Conservation (phyloP, 2,888 invertebrate species). For the Molanna angustata region DNA sequence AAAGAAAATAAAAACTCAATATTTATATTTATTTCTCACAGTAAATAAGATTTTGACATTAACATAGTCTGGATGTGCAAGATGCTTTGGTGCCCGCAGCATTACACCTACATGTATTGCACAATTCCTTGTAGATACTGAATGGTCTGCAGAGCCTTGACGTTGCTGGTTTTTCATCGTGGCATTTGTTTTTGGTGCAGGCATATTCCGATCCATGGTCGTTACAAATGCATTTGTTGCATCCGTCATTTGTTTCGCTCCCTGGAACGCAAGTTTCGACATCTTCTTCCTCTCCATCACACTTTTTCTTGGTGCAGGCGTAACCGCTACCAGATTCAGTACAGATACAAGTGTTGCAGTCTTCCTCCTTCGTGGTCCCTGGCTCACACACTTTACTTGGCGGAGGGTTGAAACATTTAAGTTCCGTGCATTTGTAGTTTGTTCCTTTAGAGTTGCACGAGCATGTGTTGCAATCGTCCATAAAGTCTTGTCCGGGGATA, state of each 20-base stretch:
- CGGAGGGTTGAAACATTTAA: constrained; percentile 15
- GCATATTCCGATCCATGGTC: constrained; percentile 54
- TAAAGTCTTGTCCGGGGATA: constrained; percentile 47
- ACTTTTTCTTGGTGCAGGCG: constrained; percentile 50
- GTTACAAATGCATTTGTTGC: constrained; percentile 59
- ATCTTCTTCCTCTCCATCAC: constrained; percentile 32
- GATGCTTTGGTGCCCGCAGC: background rate
- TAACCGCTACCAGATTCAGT: constrained; percentile 41
- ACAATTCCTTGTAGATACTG: background rate
- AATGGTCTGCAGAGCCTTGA: background rate
- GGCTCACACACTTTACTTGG: constrained; percentile 45
- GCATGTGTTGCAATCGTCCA: constrained; percentile 52
- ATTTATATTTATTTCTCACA: no score
- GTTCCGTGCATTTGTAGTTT: constrained; percentile 24
- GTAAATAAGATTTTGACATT: no score
- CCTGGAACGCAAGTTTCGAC: constrained; percentile 1
- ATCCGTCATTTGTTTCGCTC: constrained; percentile 53
- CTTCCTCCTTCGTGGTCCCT: constrained; percentile 53
- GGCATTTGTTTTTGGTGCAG: constrained; percentile 44
- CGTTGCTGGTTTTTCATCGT: background rate
- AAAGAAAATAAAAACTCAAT: no score
- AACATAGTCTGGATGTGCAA: no score
- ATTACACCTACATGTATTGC: constrained; percentile 4
- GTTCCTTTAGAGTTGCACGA: constrained; percentile 51
- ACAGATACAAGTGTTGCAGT: constrained; percentile 52